phyloP scores from a whole-genome alignment of 2,113 vertebrate genomes.

The Azemiops feae region DNA sequence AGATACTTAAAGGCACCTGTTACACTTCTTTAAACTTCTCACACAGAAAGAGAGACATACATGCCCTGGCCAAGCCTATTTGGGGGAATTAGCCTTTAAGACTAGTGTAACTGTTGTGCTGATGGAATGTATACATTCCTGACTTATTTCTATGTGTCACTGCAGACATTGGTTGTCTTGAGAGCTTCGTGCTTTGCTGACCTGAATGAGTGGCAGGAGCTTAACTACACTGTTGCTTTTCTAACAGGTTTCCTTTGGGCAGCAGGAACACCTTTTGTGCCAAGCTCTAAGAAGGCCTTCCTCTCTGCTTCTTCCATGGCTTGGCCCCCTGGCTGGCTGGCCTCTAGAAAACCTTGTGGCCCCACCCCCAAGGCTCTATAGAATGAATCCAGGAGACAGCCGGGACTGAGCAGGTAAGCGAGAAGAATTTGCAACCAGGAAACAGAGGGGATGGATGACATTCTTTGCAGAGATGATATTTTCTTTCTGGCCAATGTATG shows the following conservation, averaged over 20 bases:
- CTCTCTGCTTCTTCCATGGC: constrained; percentile 9
- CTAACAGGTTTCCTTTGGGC: constrained; percentile 46
- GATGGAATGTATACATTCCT: not conserved
- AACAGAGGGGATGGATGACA: no score
- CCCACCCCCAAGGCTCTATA: constrained; percentile 9
- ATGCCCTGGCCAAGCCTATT: not conserved
- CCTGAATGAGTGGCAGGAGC: not conserved
- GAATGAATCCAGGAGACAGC: constrained; percentile 18
- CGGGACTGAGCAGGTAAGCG: constrained; percentile 43
- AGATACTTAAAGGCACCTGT: not conserved
- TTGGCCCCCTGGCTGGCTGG: constrained; percentile 33
- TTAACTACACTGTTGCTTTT: not conserved
- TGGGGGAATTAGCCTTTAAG: not conserved
- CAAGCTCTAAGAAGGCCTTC: constrained; percentile 41
- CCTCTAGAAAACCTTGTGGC: constrained; percentile 8
- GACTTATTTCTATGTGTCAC: not conserved
- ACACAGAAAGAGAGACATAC: not conserved
- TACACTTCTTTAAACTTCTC: not conserved
- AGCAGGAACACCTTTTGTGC: constrained; percentile 29
- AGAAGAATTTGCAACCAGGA: not conserved
- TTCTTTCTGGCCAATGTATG: not conserved
- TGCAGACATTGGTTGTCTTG: not conserved
- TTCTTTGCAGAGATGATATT: not conserved
- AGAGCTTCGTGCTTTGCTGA: not conserved
- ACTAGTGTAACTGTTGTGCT: not conserved